A percentile compares a stretch with the other conserved stretches of the same genome.
phyloP scores from a whole-genome alignment of 35 echinoderm and acorn worm genomes.

The Chiridota heheva region DNA sequence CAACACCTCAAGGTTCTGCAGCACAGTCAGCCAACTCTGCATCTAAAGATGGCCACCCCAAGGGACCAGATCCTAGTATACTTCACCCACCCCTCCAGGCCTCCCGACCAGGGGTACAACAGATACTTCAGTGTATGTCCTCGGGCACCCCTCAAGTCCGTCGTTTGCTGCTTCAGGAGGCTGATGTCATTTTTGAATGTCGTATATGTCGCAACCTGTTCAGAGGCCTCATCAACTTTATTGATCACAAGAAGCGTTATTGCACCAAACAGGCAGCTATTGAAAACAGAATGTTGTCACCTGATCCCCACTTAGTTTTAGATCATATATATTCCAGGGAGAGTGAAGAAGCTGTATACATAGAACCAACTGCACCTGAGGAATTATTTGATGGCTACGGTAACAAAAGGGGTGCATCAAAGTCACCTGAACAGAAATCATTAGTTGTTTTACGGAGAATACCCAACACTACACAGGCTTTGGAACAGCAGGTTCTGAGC shows the following conservation, averaged over 20 bases:
- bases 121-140: constrained; percentile 23
- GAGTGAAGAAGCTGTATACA: constrained; percentile 61
- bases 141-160: constrained; percentile 69
- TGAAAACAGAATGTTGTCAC: constrained; percentile 13
- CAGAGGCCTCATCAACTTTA: constrained; percentile 81
- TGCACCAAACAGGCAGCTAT: constrained; percentile 52
- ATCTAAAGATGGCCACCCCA: no score
- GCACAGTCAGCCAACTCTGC: no score
- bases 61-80: no score
- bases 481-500: constrained; percentile 78
- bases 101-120: constrained; percentile 36
- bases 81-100: constrained; percentile 10
- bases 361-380: constrained; percentile 44
- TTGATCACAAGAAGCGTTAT: constrained; percentile 93
- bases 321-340: constrained; percentile 56
- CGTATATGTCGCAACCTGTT: constrained; percentile 81
- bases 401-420: neutral
- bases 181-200: constrained; percentile 93
- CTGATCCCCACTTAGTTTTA: constrained; percentile 45
- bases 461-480: constrained; percentile 67
- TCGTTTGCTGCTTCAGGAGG: constrained; percentile 79
- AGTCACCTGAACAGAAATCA: constrained; percentile 25
- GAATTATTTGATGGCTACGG: neutral
- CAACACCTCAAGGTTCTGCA: no score
- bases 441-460: constrained; percentile 66